These are phyloP conservation scores for Etia nguti DNA, from an alignment of 2,113 vertebrate species.

Conservation along the genomic window DNA sequence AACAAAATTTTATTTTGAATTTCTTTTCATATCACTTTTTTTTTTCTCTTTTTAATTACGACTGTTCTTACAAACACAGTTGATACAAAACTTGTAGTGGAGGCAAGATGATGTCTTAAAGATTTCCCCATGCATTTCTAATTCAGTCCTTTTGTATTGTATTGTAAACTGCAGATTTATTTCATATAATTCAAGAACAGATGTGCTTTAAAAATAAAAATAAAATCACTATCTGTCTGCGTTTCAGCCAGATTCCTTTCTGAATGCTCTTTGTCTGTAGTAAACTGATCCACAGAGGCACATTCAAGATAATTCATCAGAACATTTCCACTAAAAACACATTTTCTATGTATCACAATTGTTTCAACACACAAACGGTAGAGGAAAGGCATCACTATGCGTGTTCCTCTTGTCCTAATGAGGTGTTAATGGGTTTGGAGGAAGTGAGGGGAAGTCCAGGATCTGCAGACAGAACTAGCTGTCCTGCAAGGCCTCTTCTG, in stretches of 20 bases:
- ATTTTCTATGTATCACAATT: neutral
- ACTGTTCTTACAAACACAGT: slow-evolving; percentile 39
- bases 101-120: neutral
- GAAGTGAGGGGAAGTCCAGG: neutral
- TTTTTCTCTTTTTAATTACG: neutral
- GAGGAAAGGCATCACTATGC: neutral
- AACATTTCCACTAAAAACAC: slow-evolving; percentile 1
- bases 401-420: neutral
- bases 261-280: neutral
- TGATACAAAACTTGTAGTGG: slow-evolving; percentile 47
- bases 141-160: neutral
- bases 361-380: slow-evolving; percentile 10
- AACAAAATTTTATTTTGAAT: slow-evolving; percentile 50
- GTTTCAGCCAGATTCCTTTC: neutral
- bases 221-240: neutral
- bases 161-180: neutral
- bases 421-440: neutral
- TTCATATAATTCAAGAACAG: neutral
- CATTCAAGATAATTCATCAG: neutral
- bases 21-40: slow-evolving; percentile 20
- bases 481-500: slow-evolving; percentile 76
- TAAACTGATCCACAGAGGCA: neutral
- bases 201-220: neutral
- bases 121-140: neutral
- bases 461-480: slow-evolving; percentile 19